These are phyloP conservation scores for Sinocyclocheilus grahami DNA, from an alignment of 2,113 vertebrate genomes.

Conservation along the genomic window DNA sequence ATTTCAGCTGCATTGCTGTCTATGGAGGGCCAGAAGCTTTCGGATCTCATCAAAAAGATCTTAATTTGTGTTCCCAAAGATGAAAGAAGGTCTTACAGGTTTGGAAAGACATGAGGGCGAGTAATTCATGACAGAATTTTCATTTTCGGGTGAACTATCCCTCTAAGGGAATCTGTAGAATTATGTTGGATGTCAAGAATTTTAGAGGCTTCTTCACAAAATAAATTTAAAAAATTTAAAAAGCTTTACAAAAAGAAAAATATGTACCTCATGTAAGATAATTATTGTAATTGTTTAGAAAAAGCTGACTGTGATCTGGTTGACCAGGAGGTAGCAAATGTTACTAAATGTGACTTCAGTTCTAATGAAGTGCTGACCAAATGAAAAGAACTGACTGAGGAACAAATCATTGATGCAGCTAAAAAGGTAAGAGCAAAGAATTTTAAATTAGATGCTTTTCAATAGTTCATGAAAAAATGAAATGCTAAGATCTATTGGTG, in stretches of 20 bases:
- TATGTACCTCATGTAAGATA: background rate
- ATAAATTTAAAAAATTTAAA: background rate
- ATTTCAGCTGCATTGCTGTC: too few species aligned
- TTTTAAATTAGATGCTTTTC: background rate
- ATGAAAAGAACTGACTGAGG: constrained; percentile 71
- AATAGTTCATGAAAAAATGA: background rate
- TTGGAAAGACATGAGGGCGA: too few species aligned
- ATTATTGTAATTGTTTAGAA: background rate
- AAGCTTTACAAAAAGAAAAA: background rate
- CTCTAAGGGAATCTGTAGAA: background rate
- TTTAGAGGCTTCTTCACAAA: background rate
- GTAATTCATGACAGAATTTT: too few species aligned
- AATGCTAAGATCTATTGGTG: background rate
- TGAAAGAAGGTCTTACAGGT: too few species aligned
- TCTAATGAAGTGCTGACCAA: constrained; percentile 70
- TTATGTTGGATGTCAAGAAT: background rate
- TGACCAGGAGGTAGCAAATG: constrained; percentile 71
- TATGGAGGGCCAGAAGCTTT: too few species aligned
- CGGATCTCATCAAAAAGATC: too few species aligned
- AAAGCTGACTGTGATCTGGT: background rate
- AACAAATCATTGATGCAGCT: constrained; percentile 67
- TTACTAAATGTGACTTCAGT: constrained; percentile 69
- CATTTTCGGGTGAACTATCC: too few species aligned
- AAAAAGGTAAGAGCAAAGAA: constrained; percentile 58
- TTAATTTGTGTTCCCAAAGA: too few species aligned